These are phyloP conservation scores for Dinomys branickii DNA, from an alignment of 2,113 vertebrate genomes.

Conservation along the genomic window DNA sequence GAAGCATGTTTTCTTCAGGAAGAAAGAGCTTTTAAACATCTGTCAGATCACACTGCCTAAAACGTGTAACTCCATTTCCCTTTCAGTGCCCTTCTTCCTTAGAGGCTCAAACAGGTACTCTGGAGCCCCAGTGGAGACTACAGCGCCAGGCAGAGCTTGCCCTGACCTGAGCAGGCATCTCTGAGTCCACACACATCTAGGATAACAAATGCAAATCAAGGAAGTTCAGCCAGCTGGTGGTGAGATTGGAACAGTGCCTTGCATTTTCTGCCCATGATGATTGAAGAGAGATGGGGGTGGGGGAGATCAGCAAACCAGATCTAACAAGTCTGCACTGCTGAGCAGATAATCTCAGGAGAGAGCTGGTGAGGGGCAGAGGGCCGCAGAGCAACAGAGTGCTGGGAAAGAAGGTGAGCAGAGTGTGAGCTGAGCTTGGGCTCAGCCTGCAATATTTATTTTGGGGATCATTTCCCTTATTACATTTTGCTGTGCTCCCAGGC, in stretches of 20 bases:
- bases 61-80: neutral
- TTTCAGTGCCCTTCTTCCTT: neutral
- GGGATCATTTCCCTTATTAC: neutral
- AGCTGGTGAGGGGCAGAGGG: neutral
- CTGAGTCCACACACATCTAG: neutral
- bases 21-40: neutral
- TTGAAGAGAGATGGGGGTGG: neutral
- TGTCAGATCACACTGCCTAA: neutral
- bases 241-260: neutral
- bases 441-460: neutral
- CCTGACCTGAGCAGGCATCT: fast-evolving
- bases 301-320: neutral
- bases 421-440: neutral
- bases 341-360: neutral
- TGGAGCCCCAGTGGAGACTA: neutral
- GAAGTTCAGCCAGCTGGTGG: neutral
- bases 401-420: neutral
- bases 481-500: neutral
- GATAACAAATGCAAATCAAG: neutral
- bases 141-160: neutral
- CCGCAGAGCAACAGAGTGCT: neutral
- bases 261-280: neutral
- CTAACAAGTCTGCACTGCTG: neutral
- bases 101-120: neutral
- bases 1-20: neutral